Percentiles rank a stretch among this genome's conserved stretches.
phyloP scores from a whole-genome alignment of 2,888 invertebrate genomes.

The Parnassius smintheus region DNA sequence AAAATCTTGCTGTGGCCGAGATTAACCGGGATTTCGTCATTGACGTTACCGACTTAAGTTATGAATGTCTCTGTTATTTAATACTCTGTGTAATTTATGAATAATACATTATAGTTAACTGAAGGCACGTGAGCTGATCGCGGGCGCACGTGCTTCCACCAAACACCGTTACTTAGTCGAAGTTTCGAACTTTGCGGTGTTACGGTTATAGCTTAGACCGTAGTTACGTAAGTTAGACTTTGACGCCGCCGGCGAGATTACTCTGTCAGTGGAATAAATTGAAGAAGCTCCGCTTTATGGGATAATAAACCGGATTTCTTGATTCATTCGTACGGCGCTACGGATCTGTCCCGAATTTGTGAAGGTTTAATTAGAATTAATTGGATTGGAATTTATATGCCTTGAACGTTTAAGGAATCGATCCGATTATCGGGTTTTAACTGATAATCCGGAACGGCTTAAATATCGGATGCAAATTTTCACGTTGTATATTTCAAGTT shows the following conservation, averaged over 20 bases:
- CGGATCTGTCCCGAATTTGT: constrained; percentile 13
- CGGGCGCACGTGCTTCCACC: constrained; percentile 11
- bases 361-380: constrained; percentile 20
- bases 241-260: constrained; percentile 9
- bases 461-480: background rate
- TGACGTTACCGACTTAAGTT: no score
- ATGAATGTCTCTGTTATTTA: constrained; percentile 2
- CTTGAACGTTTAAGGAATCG: background rate
- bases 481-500: background rate
- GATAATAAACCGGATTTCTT: constrained; percentile 23
- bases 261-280: constrained; percentile 21
- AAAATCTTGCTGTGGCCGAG: no score
- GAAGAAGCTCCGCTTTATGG: constrained; percentile 22
- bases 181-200: constrained; percentile 14
- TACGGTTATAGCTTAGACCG: constrained; percentile 12
- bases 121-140: constrained; percentile 9
- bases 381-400: constrained; percentile 11
- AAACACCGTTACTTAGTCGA: constrained; percentile 4
- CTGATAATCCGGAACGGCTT: background rate
- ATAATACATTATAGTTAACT: constrained; percentile 11
- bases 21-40: no score
- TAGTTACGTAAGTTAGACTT: constrained; percentile 14
- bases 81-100: constrained; percentile 10
- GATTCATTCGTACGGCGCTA: constrained; percentile 13
- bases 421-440: constrained; percentile 8